phyloP scores from a whole-genome alignment of 2,797 vertebrate genomes.

The Neomorphus geoffroyi region DNA sequence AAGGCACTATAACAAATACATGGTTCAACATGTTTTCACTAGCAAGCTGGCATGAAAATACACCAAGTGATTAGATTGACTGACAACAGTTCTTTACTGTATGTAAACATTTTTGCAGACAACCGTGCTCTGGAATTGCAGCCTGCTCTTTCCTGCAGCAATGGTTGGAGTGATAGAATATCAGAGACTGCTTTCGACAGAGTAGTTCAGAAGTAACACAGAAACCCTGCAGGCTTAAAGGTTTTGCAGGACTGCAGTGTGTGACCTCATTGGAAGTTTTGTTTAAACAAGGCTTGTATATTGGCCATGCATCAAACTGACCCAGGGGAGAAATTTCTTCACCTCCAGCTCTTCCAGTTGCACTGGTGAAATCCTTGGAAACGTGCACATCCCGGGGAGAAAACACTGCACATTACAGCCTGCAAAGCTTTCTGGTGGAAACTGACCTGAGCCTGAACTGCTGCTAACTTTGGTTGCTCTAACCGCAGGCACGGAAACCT shows the following conservation, averaged over 20 bases:
- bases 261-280: not conserved
- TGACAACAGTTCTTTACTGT: slow-evolving; percentile 2
- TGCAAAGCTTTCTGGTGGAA: not conserved
- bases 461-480: not conserved
- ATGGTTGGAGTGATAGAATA: not conserved
- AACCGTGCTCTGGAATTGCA: not conserved
- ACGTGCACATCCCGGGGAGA: accelerated
- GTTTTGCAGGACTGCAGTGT: not conserved
- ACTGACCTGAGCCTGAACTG: not conserved
- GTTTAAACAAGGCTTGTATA: not conserved
- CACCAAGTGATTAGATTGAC: not conserved
- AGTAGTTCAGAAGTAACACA: not conserved
- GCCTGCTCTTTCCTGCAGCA: not conserved
- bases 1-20: slow-evolving; percentile 8
- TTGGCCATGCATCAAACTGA: not conserved
- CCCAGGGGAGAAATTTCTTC: not conserved
- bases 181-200: not conserved
- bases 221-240: not conserved
- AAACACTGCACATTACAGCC: not conserved
- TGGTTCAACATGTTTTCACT: not conserved
- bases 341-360: not conserved
- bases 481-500: not conserved
- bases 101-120: slow-evolving; percentile 9
- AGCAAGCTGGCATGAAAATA: not conserved
- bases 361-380: not conserved